Evolutionary conservation across 2,888 invertebrate species (phyloP).

Genomic region (Mythimna loreyi): DNA sequence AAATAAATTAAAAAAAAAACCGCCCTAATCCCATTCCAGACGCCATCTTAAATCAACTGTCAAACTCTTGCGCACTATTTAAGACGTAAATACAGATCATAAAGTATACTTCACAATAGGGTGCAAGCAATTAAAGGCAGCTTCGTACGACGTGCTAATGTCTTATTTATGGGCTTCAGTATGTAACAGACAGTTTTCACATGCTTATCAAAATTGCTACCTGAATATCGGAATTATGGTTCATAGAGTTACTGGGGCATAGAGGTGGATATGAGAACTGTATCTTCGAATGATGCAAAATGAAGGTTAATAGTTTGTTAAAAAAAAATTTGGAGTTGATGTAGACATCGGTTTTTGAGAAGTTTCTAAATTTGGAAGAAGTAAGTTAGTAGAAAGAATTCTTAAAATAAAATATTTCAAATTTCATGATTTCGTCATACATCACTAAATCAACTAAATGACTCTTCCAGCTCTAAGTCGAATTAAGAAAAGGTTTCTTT

Average conservation of each 20-base stretch:
- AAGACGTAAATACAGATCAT: conserved; percentile 68
- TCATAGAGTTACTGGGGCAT: conserved; percentile 61
- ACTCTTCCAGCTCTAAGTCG: no score
- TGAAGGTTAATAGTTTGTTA: neutral
- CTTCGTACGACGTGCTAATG: conserved; percentile 87
- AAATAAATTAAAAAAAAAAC: neutral
- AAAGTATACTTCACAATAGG: conserved; percentile 80
- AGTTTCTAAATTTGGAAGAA: neutral
- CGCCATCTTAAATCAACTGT: conserved; percentile 51
- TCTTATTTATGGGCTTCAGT: conserved; percentile 88
- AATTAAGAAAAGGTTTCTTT: no score
- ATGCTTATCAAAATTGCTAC: conserved; percentile 83
- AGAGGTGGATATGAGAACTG: conserved; percentile 49
- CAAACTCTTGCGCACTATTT: conserved; percentile 47
- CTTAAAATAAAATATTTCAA: neutral
- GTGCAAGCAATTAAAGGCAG: conserved; percentile 81
- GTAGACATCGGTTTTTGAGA: neutral
- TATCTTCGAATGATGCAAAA: no score
- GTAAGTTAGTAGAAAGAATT: neutral
- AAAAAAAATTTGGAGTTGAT: neutral
- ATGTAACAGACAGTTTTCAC: conserved; percentile 86
- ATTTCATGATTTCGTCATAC: neutral
- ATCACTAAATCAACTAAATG: no score
- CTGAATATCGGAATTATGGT: conserved; percentile 78
- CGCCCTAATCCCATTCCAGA: neutral